These are phyloP conservation scores for Ormyrus rosae DNA, from an alignment of 2,888 invertebrate species.

Conservation along the genomic window DNA sequence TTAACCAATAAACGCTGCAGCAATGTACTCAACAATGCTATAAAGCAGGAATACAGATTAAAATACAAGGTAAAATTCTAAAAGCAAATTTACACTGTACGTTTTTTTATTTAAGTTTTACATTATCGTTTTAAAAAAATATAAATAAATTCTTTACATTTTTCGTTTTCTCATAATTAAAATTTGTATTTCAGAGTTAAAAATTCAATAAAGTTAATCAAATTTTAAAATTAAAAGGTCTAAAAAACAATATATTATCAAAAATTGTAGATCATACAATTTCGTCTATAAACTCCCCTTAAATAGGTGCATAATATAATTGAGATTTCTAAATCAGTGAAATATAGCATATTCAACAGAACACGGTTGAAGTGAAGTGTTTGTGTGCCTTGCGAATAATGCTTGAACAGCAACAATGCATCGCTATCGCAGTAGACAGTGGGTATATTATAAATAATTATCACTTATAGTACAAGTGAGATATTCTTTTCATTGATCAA, in stretches of 20 bases:
- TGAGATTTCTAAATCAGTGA: not conserved
- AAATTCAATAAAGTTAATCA: too few species aligned
- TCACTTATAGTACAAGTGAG: not conserved
- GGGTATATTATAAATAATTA: slow-evolving; percentile 10
- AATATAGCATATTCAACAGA: not conserved
- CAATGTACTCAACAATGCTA: too few species aligned
- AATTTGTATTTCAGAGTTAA: too few species aligned
- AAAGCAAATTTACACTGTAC: slow-evolving; percentile 29
- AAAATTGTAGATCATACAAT: slow-evolving; percentile 8
- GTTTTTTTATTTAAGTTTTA: slow-evolving; percentile 7
- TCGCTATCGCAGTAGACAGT: slow-evolving; percentile 19
- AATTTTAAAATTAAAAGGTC: too few species aligned
- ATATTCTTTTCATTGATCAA: slow-evolving; percentile 8
- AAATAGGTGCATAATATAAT: not conserved
- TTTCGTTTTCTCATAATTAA: not conserved
- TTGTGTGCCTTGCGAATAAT: slow-evolving; percentile 50
- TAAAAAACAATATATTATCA: too few species aligned
- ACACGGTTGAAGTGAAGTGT: not conserved
- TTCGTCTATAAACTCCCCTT: slow-evolving; percentile 32
- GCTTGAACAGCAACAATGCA: slow-evolving; percentile 31
- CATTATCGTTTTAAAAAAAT: slow-evolving; percentile 17
- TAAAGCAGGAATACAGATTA: not conserved
- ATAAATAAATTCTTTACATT: slow-evolving; percentile 13
- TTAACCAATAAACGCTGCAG: too few species aligned
- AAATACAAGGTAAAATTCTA: not conserved